Percentiles rank a stretch among this genome's conserved stretches.
Evolutionary conservation across 1,140 invertebrate species (phyloP).

Genomic region (Megalopta genalis): DNA sequence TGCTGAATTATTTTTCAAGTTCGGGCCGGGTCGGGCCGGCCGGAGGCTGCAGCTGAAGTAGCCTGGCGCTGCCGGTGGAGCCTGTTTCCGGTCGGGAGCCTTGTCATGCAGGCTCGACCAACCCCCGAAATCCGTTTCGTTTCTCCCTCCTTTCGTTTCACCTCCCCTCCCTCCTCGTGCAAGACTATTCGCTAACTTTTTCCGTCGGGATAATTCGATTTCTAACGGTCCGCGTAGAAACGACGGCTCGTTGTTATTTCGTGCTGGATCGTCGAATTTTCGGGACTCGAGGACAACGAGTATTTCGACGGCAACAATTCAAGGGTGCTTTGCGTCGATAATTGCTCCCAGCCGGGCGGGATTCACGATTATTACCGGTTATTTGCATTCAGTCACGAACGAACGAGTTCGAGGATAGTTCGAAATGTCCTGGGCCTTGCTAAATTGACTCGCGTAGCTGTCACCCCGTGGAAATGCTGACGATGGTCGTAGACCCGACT

Average conservation of each 20-base stretch:
- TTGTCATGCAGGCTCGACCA: constrained; percentile 44
- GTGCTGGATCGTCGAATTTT: constrained; percentile 4
- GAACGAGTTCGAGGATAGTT: not conserved
- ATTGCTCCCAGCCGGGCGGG: not conserved
- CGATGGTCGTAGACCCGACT: constrained; percentile 42
- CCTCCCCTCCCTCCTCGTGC: no score
- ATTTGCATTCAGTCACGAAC: not conserved
- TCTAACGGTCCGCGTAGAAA: not conserved
- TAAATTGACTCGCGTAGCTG: constrained; percentile 23
- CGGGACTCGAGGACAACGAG: no score
- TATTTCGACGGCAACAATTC: no score
- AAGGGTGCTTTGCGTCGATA: no score
- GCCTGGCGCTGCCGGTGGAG: constrained; percentile 16
- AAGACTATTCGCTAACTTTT: constrained; percentile 16
- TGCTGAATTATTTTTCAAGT: constrained; percentile 64
- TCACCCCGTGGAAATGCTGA: constrained; percentile 28
- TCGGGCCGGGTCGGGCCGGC: constrained; percentile 47
- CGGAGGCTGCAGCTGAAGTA: constrained; percentile 15
- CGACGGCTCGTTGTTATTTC: not conserved
- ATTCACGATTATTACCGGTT: not conserved
- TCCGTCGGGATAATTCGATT: not conserved
- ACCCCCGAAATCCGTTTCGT: constrained; percentile 39
- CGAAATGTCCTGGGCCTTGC: not conserved
- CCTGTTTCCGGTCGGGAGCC: constrained; percentile 49
- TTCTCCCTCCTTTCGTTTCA: no score